Conservation (phyloP, 2,113 vertebrate species). For the Todiramphus chloris region DNA sequence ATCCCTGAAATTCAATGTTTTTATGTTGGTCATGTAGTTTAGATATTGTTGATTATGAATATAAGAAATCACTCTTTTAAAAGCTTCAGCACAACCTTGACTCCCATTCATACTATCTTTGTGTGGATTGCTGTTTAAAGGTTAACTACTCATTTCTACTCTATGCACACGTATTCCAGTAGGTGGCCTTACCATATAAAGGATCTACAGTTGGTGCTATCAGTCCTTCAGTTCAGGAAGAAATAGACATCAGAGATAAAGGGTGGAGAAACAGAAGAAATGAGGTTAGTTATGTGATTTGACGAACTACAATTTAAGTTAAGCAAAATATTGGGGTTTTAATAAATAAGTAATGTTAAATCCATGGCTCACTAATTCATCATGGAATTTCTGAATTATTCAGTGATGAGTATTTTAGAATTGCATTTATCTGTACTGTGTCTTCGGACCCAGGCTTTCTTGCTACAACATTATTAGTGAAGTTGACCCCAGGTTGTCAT, state of each 20-base stretch:
- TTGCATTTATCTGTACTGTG: background rate
- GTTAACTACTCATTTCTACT: background rate
- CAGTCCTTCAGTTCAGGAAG: background rate
- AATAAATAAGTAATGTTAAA: background rate
- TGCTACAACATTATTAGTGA: background rate
- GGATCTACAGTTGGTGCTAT: background rate
- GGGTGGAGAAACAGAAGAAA: background rate
- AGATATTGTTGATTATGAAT: background rate
- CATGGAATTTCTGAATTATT: background rate
- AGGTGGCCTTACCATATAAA: background rate
- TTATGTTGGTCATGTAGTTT: background rate
- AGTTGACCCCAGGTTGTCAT: accelerated
- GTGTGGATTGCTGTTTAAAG: background rate
- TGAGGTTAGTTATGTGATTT: background rate
- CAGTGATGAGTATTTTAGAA: background rate
- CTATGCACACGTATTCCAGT: background rate
- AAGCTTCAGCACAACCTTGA: background rate
- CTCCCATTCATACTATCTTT: background rate
- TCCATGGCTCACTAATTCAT: background rate
- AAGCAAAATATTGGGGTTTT: background rate
- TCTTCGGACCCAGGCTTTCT: background rate
- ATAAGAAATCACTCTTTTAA: background rate
- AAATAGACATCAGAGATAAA: background rate
- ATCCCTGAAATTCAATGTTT: background rate
- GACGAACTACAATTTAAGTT: background rate